These are phyloP conservation scores for Doryteuthis pealeii DNA, from an alignment of 1,140 invertebrate species.

Conservation along the genomic window DNA sequence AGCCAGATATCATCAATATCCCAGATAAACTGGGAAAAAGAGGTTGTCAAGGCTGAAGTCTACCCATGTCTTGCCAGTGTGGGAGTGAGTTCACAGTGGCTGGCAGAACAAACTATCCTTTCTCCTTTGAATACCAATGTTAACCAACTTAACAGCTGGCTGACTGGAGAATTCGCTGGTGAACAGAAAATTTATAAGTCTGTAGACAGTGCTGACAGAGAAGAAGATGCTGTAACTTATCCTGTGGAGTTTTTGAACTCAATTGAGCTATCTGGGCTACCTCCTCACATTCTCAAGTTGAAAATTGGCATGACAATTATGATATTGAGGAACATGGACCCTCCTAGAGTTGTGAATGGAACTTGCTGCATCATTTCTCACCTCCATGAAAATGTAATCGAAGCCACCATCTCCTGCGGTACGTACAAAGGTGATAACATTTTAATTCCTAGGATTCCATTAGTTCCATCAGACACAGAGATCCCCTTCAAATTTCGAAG, in stretches of 20 bases:
- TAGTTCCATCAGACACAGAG: too few species aligned
- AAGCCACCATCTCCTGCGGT: too few species aligned
- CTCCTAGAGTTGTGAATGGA: not conserved
- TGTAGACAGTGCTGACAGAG: not conserved
- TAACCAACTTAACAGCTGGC: not conserved
- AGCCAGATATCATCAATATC: too few species aligned
- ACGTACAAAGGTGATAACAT: too few species aligned
- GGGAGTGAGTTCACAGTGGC: too few species aligned
- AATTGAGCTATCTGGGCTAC: too few species aligned
- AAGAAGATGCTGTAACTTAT: not conserved
- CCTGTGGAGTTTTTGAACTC: not conserved
- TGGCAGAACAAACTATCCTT: not conserved
- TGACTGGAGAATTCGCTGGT: not conserved
- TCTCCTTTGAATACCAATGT: too few species aligned
- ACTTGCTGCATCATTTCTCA: not conserved
- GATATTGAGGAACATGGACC: not conserved
- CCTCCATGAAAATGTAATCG: not conserved
- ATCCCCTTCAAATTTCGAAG: not conserved
- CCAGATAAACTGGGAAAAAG: too few species aligned
- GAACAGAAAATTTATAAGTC: too few species aligned
- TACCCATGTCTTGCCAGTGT: not conserved
- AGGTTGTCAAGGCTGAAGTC: not conserved
- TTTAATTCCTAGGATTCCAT: not conserved
- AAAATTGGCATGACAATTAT: not conserved
- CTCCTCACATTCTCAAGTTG: too few species aligned